Base-by-base conservation (phyloP, 2,113 vertebrate genomes). In the Nansenia antarctica region DNA sequence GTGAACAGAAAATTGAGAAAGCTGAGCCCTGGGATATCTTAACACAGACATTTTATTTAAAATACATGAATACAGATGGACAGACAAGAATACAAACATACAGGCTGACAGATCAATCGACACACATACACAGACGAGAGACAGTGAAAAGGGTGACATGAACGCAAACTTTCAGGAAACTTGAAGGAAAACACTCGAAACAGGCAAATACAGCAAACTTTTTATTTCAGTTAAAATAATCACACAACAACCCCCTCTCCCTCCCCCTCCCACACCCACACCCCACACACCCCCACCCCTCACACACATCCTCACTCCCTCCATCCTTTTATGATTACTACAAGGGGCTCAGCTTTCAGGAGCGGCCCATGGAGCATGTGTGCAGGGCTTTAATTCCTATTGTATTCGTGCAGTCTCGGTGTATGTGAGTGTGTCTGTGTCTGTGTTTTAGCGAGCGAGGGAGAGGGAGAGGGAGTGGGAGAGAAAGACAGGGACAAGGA, bases 401-500 rank as follows among this genome's bases (percentile, higher is more conserved):
- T 93, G 92, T 93, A 80, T 89, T 89, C 67, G 80, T 84, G 81
- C 87, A 87, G 85, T 88, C 87, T 88, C 84, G 75, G 85, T 88
- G 85, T 89, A 87, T 80, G 88, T 67, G 84, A 81, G 86, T 85
- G 79, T 66, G 81, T 70, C 76, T 77, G 86, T 87, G 87, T 88
- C 83, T 91, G 85, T 87, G 86, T 87, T 88, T 88, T 70, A 77
- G 85, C 72, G 31, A 76, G 79, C 68, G 85, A 82, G 79, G 77
- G 80, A 79, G 83, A 84, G 73, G 80, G 87, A 89, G 82, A 88
- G 83, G 85, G 81, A 90, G 85, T 89, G 84, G 71, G 85, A 86
- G 88, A 86, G 88, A 90, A 88, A 88, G 91, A 87, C 90, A 90
- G 87, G 74, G 91, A 92, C 90, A 92, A 92, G 91, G 90, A 91